phyloP scores from a whole-genome alignment of 2,797 vertebrate species.

The Diglossa cyanea region DNA sequence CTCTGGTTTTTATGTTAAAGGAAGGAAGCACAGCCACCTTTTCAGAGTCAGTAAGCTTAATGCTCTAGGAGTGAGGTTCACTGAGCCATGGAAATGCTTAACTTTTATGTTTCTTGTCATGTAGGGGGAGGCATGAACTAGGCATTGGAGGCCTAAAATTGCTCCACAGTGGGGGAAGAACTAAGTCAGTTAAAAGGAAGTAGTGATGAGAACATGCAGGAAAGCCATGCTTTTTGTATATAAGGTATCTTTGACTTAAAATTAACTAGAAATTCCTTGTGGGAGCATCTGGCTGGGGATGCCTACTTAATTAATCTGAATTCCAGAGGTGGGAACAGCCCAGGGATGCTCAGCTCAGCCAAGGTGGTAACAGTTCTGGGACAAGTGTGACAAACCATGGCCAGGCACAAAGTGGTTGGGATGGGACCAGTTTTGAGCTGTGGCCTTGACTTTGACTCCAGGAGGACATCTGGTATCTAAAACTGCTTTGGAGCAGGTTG shows the following conservation, averaged over 20 bases:
- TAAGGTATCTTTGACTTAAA: not conserved
- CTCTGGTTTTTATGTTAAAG: conserved; percentile 10
- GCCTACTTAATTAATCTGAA: not conserved
- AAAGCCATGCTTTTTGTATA: not conserved
- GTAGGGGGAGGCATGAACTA: not conserved
- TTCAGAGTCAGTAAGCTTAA: conserved; percentile 32
- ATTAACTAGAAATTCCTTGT: not conserved
- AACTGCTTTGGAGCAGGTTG: not conserved
- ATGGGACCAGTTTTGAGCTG: not conserved
- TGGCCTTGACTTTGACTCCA: not conserved
- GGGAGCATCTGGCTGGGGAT: not conserved
- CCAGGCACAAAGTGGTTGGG: not conserved
- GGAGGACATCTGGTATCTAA: not conserved
- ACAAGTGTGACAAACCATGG: not conserved
- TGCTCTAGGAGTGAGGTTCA: conserved; percentile 24
- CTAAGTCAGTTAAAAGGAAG: not conserved
- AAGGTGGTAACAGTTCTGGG: not conserved
- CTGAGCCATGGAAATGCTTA: conserved; percentile 1
- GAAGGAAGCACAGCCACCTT: not conserved
- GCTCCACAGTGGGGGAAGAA: not conserved
- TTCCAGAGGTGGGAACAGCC: not conserved
- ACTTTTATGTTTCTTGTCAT: conserved; percentile 11
- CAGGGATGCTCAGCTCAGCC: not conserved
- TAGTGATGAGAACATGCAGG: not conserved
- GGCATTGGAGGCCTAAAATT: not conserved